Conservation (phyloP, 64 coral and sea anemone genomes). For the Orbicella faveolata region DNA sequence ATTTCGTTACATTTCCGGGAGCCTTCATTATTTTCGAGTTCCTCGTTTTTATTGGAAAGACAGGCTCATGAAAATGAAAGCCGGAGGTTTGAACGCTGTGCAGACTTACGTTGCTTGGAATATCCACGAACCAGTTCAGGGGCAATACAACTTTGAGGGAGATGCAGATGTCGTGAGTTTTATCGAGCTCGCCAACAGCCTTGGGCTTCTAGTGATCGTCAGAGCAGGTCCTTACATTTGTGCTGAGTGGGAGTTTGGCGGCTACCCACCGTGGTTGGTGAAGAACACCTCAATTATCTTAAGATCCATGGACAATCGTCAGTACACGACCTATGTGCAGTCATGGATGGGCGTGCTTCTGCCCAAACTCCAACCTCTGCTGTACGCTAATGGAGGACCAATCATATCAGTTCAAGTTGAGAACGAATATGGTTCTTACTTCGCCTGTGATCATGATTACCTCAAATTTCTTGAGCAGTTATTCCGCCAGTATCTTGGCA, state of each 20-base stretch:
- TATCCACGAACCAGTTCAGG: slow-evolving; percentile 58
- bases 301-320: slow-evolving; percentile 63
- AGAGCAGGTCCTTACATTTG: slow-evolving; percentile 80
- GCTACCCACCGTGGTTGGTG: slow-evolving; percentile 79
- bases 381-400: slow-evolving; percentile 83
- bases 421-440: slow-evolving; percentile 46
- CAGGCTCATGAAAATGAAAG: slow-evolving; percentile 80
- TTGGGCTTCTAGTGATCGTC: slow-evolving; percentile 67
- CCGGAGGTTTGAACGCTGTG: slow-evolving; percentile 66
- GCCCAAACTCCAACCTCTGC: slow-evolving; percentile 69
- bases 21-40: slow-evolving; percentile 72
- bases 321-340: slow-evolving; percentile 49
- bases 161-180: slow-evolving; percentile 65
- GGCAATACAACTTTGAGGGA: slow-evolving; percentile 76
- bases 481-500: slow-evolving; percentile 66
- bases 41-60: slow-evolving; percentile 79
- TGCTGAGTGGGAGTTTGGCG: slow-evolving; percentile 87
- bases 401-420: slow-evolving; percentile 85
- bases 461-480: slow-evolving; percentile 53
- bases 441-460: slow-evolving; percentile 62
- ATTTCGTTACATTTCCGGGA: slow-evolving; percentile 82
- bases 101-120: slow-evolving; percentile 84
- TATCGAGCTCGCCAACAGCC: slow-evolving; percentile 51
- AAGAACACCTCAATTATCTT: slow-evolving; percentile 78
- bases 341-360: slow-evolving; percentile 77